Evolutionary conservation across 2,797 vertebrate genomes (phyloP), one percentile per base, ranked within the genome.

Genomic region (Propithecus deckenii): DNA sequence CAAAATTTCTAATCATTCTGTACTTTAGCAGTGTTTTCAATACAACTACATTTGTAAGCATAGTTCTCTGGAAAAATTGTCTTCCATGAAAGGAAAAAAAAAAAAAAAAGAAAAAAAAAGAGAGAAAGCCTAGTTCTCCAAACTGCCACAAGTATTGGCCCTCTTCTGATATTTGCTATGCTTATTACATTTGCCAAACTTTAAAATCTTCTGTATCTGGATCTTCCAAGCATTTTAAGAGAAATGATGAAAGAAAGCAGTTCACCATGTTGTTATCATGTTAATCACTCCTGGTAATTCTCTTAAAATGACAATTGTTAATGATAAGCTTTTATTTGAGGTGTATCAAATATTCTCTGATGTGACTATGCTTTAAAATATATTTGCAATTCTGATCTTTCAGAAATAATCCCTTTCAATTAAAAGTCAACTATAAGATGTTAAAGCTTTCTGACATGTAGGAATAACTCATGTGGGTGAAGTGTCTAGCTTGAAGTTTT

Each of bases 331-430:
- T 97, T 92, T 92, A 93, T 95, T 93, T 91, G 89, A 97, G 61
- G 69, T 63, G 38, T 96, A 96, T 96, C 80, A 97, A 69, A 80
- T 94, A 94, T 89, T 96, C 86, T 97, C 67, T 96, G 67, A 94
- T 97, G 79, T 97, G 89, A 94, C 75, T 92, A 17, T 76, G 32
- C 79, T 98, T 97, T 94, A 96, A 96, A 93, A 97, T 95, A 93
- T 69, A 97, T 97, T 93, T 97, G 72, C 71, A 97, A 96, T 97
- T 97, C 92, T 96, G 63, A 97, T 94, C 97, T 96, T 96, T 96
- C 83, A 90, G 86, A 96, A 95, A 95, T 67, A 85, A 91, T 96
- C 61, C 95, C 94, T 95, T 97, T 96, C 59, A 91, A 17, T 91
- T 96, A 89, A 92, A 59, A 97, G 93, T 97, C 91, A 98, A 94